Base-by-base conservation (phyloP, 1,140 invertebrate genomes). In the Triops cancriformis region DNA sequence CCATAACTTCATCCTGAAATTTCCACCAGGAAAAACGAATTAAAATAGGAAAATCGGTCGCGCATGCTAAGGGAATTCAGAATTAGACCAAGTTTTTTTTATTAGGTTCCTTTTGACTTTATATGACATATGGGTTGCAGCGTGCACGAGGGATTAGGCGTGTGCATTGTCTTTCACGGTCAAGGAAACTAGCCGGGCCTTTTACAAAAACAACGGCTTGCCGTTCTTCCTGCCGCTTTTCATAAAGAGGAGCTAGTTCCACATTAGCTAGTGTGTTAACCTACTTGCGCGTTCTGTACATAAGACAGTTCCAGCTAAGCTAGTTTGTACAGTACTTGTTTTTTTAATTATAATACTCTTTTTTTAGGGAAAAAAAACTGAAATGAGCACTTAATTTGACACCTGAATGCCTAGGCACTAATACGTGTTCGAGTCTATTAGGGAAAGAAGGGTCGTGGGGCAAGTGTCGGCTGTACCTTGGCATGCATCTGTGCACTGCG, bases 1-100 rank as follows among this genome's bases (percentile, higher is more conserved):
- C 51, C 51, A 64, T 64, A 64, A 23, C 51, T 64, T 64, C 51
- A 64, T 64, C 23, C 51, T 64, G 51, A 64, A 64, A 64, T n/a
- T 64, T 64, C 51, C 18, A 18, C 51, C 10, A 64, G 51, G 51
- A 64, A 64, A 64, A 23, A 23, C 14, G 23, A 64, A 64, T n/a
- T 64, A 64, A 64, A 6, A 64, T 64, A 7, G 14, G 51, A 64
- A 64, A 64, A 64, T 64, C 51, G 23, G 51, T 64, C 51, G 51
- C 23, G 51, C 51, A 23, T n/a, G 51, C 51, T 64, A 64, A 64
- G 14, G 14, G 51, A 64, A 64, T 23, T 64, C 5, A 23, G 51
- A 64, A 18, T 64, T n/a, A 3, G 23, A 64, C 23, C 18, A 64
- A 64, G 23, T 18, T n/a, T 23, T 64, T 64, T 18, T n/a, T 1